Evolutionary conservation across 2,888 invertebrate genomes (phyloP), one percentile per base, ranked within the genome.

Genomic region (Calameuta idolon): DNA sequence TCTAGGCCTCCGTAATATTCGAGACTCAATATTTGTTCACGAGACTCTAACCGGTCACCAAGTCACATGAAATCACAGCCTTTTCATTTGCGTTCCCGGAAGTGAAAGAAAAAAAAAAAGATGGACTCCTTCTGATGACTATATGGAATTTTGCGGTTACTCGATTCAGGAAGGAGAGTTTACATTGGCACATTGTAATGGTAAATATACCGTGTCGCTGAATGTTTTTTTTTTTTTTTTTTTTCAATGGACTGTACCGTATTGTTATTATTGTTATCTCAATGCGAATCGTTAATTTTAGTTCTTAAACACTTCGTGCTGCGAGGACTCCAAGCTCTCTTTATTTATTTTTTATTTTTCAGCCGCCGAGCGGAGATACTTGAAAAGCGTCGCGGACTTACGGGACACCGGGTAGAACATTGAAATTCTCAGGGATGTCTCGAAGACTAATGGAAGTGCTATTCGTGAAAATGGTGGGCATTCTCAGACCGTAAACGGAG

Each of bases 371-470:
- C 1, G 55, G 9, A 55, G 55, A 55, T 3, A 55, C 55, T 55
- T 55, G 23, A 9, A 55, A 55, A 40, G 40, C 40, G 2, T 15
- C 40, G 15, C 2, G 23, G 55, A 55, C 23, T 81, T 37, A 74
- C 78, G 76, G 76, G 74, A 69, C 76, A 71, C 76, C 73, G 79
- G 84, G 81, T 82, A 69, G 81, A 83, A 80, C 84, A 82, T 79
- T 79, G 83, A 85, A 81, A 86, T 86, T 85, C 83, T 78, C 74
- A 34, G 73, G 68, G 77, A 77, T 75, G 80, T 75, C 71, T 74
- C 73, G 85, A 78, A 83, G 86, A 85, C 84, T 85, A 83, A 85
- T 86, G 85, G 81, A 81, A 75, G 71, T 74, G 75, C 79, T 81
- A 76, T 78, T 74, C 69, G 75, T 77, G 75, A 69, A 84, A 86